Percentiles rank a stretch among this genome's conserved stretches.
These are phyloP conservation scores for Polyergus mexicanus DNA, from an alignment of 1,140 invertebrate species.

Conservation along the genomic window DNA sequence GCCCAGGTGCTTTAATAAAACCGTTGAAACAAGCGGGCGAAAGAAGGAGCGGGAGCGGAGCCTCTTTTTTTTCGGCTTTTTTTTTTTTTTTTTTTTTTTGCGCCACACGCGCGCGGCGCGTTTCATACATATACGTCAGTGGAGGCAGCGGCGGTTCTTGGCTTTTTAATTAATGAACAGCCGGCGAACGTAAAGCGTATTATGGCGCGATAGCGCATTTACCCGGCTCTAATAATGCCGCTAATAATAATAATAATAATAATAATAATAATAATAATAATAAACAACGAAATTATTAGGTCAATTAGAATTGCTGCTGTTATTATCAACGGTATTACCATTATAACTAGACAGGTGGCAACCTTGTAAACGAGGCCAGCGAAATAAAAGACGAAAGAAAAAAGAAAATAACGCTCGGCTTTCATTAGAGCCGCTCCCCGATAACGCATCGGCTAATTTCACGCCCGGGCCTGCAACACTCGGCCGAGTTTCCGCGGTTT, in stretches of 20 bases:
- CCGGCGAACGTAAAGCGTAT: conserved; percentile 67
- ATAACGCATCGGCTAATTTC: conserved; percentile 76
- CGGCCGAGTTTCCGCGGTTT: conserved; percentile 53
- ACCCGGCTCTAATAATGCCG: conserved; percentile 36
- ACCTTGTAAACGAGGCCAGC: conserved; percentile 25
- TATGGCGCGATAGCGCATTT: neutral
- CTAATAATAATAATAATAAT: conserved; percentile 67
- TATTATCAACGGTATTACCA: conserved; percentile 36
- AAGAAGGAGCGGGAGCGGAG: conserved; percentile 21
- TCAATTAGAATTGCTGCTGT: conserved; percentile 36
- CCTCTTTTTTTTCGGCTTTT: neutral
- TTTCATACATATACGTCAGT: conserved; percentile 41
- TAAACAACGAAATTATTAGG: conserved; percentile 35
- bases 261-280: conserved; percentile 67
- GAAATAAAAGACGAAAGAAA: conserved; percentile 14
- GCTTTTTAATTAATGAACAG: conserved; percentile 83
- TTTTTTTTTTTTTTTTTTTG: conserved; percentile 16
- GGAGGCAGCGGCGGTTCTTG: conserved; percentile 60
- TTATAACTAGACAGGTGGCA: conserved; percentile 27
- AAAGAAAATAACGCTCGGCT: conserved; percentile 19
- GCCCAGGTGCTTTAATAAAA: conserved; percentile 83
- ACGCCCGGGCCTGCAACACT: conserved; percentile 60
- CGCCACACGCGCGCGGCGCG: conserved; percentile 21
- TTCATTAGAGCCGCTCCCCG: conserved; percentile 66
- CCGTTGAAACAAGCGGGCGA: conserved; percentile 76